Evolutionary conservation across 2,113 vertebrate genomes (phyloP).

Genomic region (Garra rufa): DNA sequence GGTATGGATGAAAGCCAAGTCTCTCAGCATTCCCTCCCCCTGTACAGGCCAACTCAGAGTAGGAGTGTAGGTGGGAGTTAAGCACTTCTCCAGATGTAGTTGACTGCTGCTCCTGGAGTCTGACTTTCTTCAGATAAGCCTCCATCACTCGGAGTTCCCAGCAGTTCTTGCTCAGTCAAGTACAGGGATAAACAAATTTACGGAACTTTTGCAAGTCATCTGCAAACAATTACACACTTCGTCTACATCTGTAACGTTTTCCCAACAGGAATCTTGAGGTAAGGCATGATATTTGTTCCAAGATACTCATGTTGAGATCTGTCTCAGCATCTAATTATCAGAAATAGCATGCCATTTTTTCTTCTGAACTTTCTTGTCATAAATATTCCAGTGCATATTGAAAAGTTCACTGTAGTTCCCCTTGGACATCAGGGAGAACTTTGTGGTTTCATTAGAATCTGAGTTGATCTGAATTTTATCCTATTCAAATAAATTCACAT

Average conservation of each 20-base stretch:
- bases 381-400: slow-evolving; percentile 36
- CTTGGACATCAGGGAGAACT: background rate
- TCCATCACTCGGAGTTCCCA: slow-evolving; percentile 34
- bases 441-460: slow-evolving; percentile 23
- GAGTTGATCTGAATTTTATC: slow-evolving; percentile 10
- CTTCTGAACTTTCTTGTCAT: background rate
- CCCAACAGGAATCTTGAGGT: slow-evolving; percentile 68
- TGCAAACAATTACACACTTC: slow-evolving; percentile 27
- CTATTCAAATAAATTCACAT: slow-evolving; percentile 2
- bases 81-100: slow-evolving; percentile 64
- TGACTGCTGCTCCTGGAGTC: slow-evolving; percentile 42
- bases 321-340: slow-evolving; percentile 27
- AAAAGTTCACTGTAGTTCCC: background rate
- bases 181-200: slow-evolving; percentile 40
- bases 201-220: background rate
- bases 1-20: slow-evolving; percentile 59
- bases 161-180: background rate
- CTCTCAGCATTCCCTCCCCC: slow-evolving; percentile 69
- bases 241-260: background rate
- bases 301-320: slow-evolving; percentile 33
- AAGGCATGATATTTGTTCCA: slow-evolving; percentile 56
- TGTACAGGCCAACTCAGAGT: slow-evolving; percentile 56
- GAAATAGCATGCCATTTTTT: background rate
- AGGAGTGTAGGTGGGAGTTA: slow-evolving; percentile 52
- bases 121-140: slow-evolving; percentile 45